Evolutionary conservation across 1,140 invertebrate species (phyloP).

Genomic region (Sesamia nonagrioides): DNA sequence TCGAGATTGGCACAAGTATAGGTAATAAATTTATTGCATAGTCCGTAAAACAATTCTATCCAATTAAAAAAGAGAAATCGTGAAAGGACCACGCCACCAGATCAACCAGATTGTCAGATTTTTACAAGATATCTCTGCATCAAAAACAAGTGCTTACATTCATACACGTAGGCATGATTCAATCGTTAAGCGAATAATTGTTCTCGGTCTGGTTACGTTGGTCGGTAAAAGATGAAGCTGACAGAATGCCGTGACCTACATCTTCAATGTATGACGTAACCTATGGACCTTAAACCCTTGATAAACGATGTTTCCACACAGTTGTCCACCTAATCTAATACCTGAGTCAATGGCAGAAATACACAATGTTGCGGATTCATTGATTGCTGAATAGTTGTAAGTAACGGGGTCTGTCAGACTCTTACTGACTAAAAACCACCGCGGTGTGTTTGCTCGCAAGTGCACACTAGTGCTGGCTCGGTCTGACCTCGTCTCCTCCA

Average conservation of each 20-base stretch:
- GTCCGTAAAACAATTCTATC: not conserved
- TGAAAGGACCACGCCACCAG: not conserved
- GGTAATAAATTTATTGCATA: too few species aligned
- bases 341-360: not conserved
- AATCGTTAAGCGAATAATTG: conserved; percentile 7
- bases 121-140: not conserved
- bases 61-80: conserved; percentile 9
- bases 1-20: too few species aligned
- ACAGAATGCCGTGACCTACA: not conserved
- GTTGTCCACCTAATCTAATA: conserved; percentile 27
- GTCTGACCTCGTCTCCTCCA: too few species aligned
- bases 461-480: too few species aligned
- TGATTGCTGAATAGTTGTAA: too few species aligned
- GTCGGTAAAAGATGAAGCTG: not conserved
- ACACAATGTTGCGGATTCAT: too few species aligned
- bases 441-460: too few species aligned
- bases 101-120: not conserved
- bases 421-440: too few species aligned
- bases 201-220: not conserved
- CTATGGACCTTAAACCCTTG: conserved; percentile 1
- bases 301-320: conserved; percentile 13
- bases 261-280: not conserved
- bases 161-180: not conserved
- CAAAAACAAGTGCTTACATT: not conserved
- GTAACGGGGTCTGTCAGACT: too few species aligned